Base-by-base conservation (phyloP, 2,113 vertebrate genomes). In the Tenebrosternarchus preto region DNA sequence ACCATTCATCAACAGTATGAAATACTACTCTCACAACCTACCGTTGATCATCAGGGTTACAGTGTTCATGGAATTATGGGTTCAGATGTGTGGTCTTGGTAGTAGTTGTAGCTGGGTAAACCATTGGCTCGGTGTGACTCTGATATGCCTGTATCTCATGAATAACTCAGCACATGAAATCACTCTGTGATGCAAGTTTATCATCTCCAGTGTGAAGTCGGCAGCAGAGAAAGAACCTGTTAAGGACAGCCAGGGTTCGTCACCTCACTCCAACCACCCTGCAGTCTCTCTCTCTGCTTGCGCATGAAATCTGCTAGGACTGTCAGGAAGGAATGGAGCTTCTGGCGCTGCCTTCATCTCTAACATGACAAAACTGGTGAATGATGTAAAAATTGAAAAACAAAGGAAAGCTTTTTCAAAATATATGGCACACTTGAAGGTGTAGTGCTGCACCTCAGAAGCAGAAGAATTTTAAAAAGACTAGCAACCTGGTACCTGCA, bases 151-250 rank as follows among this genome's bases (percentile, higher is more conserved):
- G 43, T 3, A 9, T 4, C 78, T 56, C 78, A 56, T 78, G 76
- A 78, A 74, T 67, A 36, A 67, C 69, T 67, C 78, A 81, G 83
- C 80, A 75, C 39, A 39, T 39, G 78, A 78, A 78, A 81, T 69
- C 56, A 64, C 79, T 77, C 76, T 17, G 20, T 19, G 33, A 31
- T 63, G 60, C 39, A 19, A 55, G 78, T 50, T 64, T 56, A 59
- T 39, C 78, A 66, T 80, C 60, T 73, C 20, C 70, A n/a, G 78
- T 12, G 20, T 24, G 68, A 72, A 78, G 68, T 55, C 60, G 53
- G 36, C 24, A 61, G 19, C 20, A 67, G 78, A 27, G 17, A 60
- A 64, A n/a, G 50, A 73, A 73, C 60, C 46, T 57, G 39, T 73
- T 75, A 83, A 80, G 66, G 68, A 55, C 20, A 31, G 27, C 16